Percentiles rank a stretch among this genome's conserved stretches.
Conservation (phyloP, 2,888 invertebrate genomes). For the Limenitis camilla region DNA sequence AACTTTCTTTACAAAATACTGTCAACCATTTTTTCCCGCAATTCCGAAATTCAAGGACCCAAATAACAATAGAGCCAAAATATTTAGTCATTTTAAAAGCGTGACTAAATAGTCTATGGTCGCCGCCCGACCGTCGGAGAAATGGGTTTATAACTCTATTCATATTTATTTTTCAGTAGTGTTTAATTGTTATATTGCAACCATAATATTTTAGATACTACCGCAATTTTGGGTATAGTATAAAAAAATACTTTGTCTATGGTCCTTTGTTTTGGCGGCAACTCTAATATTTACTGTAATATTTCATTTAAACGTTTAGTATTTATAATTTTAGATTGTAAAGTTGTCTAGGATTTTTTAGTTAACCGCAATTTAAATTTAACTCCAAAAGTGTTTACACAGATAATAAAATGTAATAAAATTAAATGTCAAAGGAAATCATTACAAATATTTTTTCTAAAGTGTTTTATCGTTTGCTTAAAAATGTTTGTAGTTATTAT, state of each 20-base stretch:
- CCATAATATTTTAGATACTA: constrained; percentile 50
- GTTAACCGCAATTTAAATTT: not conserved
- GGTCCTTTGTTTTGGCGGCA: constrained; percentile 25
- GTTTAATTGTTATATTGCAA: constrained; percentile 53
- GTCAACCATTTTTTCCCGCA: not conserved
- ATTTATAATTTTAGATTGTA: constrained; percentile 10
- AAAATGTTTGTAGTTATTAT: too few species aligned
- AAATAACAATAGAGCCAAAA: constrained; percentile 29
- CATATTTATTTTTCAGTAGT: constrained; percentile 57
- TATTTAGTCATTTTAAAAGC: constrained; percentile 38
- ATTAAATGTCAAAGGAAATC: too few species aligned
- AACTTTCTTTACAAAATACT: constrained; percentile 7
- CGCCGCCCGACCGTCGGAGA: constrained; percentile 31
- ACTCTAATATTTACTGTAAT: constrained; percentile 23
- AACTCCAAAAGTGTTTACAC: not conserved
- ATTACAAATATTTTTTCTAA: too few species aligned
- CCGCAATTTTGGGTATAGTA: constrained; percentile 44
- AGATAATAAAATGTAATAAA: too few species aligned
- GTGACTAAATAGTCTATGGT: constrained; percentile 27
- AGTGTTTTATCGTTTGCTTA: too few species aligned
- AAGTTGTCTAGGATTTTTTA: not conserved
- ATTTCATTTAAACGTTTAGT: constrained; percentile 15
- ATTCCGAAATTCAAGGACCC: constrained; percentile 26
- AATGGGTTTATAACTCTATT: constrained; percentile 43
- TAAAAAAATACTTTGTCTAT: constrained; percentile 32